Evolutionary conservation across 2,888 invertebrate species (phyloP), one percentile per base, ranked within the genome.

Genomic region (Trileptium ribeirensis): DNA sequence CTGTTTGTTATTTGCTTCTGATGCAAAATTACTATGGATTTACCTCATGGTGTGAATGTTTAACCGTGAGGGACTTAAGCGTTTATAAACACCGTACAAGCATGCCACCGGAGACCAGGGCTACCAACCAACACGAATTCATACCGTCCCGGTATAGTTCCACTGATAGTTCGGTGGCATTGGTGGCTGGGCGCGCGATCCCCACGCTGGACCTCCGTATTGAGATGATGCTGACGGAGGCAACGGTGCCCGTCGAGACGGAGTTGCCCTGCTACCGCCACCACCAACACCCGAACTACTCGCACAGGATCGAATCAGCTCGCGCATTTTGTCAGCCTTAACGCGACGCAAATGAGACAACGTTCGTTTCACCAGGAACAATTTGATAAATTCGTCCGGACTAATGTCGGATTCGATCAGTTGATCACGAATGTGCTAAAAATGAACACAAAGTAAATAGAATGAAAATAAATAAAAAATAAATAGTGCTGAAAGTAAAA

Each of bases 261-360:
- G n/a, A n/a, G n/a, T n/a, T n/a, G n/a, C n/a, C n/a, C n/a, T n/a
- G n/a, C n/a, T n/a, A n/a, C n/a, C n/a, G n/a, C n/a, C n/a, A 33
- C 77, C 2, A 39, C 38, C 38, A 24, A 37, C 8, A 75, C 15
- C 3, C 39, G 70, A 31, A 29, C 67, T n/a, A n/a, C 64, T 64
- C 29, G 79, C 15, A 15, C 19, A 15, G 29, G 70, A 36, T n/a
- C 75, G 78, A 3, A 90, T 84, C 2, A 91, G 83, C 82, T 91
- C 91, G 77, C 92, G 91, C 93, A 98, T 93, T 90, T 97, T 97
- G 84, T 98, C 97, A 0, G 95, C 93, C 90, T 97, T 97, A 19
- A 97, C 93, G 88, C 94, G 93, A 78, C 96, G 91, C 83, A 93
- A 88, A 88, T 95, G 95, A 91, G 94, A 93, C 64, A 92, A 87